Evolutionary conservation across 1,140 invertebrate species (phyloP).

Genomic region (Plectrocnemia conspersa): DNA sequence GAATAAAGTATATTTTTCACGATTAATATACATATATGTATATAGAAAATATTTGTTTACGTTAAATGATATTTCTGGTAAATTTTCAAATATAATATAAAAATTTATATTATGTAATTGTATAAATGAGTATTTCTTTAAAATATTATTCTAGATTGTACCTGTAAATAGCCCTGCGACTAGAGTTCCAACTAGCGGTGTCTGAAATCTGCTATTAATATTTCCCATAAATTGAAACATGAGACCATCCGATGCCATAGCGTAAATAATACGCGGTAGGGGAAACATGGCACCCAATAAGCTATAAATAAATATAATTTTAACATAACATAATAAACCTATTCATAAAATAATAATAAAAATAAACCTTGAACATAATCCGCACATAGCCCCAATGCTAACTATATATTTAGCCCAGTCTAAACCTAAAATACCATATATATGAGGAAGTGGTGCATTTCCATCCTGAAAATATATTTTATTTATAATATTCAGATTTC

Average conservation of each 20-base stretch:
- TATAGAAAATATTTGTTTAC: not conserved
- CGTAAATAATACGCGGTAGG: constrained; percentile 77
- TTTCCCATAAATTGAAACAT: constrained; percentile 70
- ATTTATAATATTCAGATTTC: constrained; percentile 1
- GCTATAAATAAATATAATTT: constrained; percentile 47
- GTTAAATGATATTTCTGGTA: not conserved
- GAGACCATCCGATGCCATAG: constrained; percentile 81
- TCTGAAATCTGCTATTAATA: constrained; percentile 67
- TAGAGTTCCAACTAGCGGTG: constrained; percentile 74
- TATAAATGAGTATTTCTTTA: no score
- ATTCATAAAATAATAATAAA: constrained; percentile 12
- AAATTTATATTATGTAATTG: constrained; percentile 5
- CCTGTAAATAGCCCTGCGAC: constrained; percentile 70
- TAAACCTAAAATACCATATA: constrained; percentile 66
- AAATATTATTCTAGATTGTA: no score
- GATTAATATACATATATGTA: not conserved
- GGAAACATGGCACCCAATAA: constrained; percentile 83
- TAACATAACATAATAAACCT: constrained; percentile 4
- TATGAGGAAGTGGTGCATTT: constrained; percentile 65
- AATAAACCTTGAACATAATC: constrained; percentile 60
- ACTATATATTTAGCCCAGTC: constrained; percentile 67
- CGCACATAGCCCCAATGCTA: constrained; percentile 67
- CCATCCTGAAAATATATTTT: constrained; percentile 47
- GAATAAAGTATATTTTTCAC: no score
- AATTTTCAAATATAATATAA: constrained; percentile 13